Evolutionary conservation across 2,113 vertebrate species (phyloP), one percentile per base, ranked within the genome.

Genomic region (Anhinga rufa): DNA sequence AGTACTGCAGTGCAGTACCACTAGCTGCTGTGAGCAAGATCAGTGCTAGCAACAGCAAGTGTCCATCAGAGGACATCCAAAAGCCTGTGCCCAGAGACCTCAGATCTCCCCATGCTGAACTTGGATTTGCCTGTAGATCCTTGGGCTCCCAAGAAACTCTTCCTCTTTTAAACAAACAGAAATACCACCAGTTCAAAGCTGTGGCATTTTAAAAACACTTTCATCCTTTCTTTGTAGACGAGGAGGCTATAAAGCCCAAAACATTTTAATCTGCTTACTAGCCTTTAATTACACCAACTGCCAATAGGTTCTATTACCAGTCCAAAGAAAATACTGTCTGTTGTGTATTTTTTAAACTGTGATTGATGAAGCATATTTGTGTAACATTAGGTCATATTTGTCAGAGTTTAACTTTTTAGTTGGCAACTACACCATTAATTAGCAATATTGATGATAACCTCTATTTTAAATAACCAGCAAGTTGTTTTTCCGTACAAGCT

Each of bases 361-460:
- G 96, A 98, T 95, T 97, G 93, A 96, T 97, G 97, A 94, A 96
- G 92, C 84, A 58, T 96, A 96, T 93, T 92, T 96, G 86, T 95
- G 93, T 84, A 98, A 95, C 89, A 82, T 98, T 97, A 98, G 94
- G 88, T 97, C 97, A 98, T 96, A 91, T 92, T 96, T 97, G 91
- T 97, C 85, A 94, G 88, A 93, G 79, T 94, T 92, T 95, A 93
- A 85, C 91, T 97, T 96, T 68, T 95, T 96, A 81, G 90, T 95
- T 98, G 98, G 98, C 97, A 98, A 46, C 92, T 92, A 95, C 62
- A 98, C 96, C 75, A 32, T 96, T 95, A 98, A 98, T 98, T 98
- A 98, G 83, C 85, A 96, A 95, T 97, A 97, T 84, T 97, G 93
- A 92, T 96, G 98, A 98, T 98, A 97, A 96, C 96, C 81, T 97